phyloP scores from a whole-genome alignment of 2,888 invertebrate genomes.

The Muschampia plurimacula region DNA sequence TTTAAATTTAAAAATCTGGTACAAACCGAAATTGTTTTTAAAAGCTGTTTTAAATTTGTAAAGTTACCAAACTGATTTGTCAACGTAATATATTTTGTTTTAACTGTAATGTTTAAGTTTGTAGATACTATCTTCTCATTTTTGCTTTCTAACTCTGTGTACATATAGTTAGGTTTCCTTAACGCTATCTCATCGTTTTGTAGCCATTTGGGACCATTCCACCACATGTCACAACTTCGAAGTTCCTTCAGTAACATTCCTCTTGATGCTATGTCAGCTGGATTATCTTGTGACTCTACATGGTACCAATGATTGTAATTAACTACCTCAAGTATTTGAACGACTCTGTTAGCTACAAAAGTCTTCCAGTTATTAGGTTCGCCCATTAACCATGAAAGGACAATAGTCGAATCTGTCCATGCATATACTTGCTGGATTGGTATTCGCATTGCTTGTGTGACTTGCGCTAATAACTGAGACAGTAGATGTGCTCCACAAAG shows the following conservation, averaged over 20 bases:
- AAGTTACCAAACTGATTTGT: slow-evolving; percentile 2
- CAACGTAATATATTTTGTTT: neutral
- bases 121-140: neutral
- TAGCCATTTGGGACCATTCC: slow-evolving; percentile 7
- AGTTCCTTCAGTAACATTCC: slow-evolving; percentile 4
- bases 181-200: neutral
- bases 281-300: slow-evolving; percentile 4
- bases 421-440: neutral
- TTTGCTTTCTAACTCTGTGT: neutral
- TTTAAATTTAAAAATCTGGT: slow-evolving; percentile 17
- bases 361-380: neutral
- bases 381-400: neutral
- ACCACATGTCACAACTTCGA: neutral
- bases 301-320: neutral
- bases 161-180: neutral
- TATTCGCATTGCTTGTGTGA: neutral
- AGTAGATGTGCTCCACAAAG: neutral
- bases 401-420: neutral
- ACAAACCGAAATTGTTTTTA: slow-evolving; percentile 9
- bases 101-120: neutral
- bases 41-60: slow-evolving; percentile 12
- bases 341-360: neutral
- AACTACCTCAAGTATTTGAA: neutral
- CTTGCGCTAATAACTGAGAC: neutral
- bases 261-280: slow-evolving; percentile 12